Evolutionary conservation across 1,140 invertebrate species (phyloP).

Genomic region (Babylonia areolata): DNA sequence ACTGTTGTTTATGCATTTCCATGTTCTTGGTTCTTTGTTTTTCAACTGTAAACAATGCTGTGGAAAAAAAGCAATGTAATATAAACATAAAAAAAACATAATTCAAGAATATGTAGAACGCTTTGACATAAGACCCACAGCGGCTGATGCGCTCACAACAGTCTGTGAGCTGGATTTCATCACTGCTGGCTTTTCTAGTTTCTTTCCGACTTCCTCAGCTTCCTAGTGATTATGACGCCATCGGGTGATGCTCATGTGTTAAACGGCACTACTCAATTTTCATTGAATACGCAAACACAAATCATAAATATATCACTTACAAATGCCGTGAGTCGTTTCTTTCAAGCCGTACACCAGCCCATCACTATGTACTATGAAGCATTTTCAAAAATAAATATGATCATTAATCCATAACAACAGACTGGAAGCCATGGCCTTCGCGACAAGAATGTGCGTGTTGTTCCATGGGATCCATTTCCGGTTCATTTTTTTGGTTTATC

Average conservation of each 20-base stretch:
- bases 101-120: too few species aligned
- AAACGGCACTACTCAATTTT: not conserved
- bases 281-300: not conserved
- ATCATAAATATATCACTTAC: not conserved
- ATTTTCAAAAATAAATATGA: slow-evolving; percentile 15
- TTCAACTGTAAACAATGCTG: too few species aligned
- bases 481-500: not conserved
- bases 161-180: too few species aligned
- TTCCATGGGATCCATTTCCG: slow-evolving; percentile 1
- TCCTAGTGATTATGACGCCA: slow-evolving; percentile 30
- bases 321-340: not conserved
- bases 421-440: slow-evolving; percentile 38
- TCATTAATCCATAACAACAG: slow-evolving; percentile 37
- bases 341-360: not conserved
- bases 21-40: too few species aligned
- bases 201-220: not conserved
- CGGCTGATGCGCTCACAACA: too few species aligned
- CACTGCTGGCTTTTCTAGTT: too few species aligned
- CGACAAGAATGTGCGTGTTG: slow-evolving; percentile 36
- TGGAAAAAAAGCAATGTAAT: too few species aligned
- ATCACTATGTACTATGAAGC: not conserved
- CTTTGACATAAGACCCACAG: too few species aligned
- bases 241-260: not conserved
- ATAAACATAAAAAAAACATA: too few species aligned
- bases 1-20: too few species aligned